phyloP scores from a whole-genome alignment of 1,140 invertebrate genomes.

The Apis florea region DNA sequence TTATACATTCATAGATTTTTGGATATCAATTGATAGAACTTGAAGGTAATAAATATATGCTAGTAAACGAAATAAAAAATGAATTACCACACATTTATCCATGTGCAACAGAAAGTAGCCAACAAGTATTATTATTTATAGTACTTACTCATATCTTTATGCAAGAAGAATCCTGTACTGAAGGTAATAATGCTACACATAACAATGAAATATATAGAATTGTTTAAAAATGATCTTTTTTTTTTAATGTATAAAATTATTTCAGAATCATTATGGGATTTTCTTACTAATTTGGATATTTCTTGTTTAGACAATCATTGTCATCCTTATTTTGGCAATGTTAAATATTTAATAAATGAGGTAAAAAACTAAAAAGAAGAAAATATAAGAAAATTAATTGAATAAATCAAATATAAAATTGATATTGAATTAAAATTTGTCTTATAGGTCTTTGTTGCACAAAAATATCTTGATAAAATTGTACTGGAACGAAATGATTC shows the following conservation, averaged over 20 bases:
- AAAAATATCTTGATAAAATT: slow-evolving; percentile 64
- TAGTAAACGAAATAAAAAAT: slow-evolving; percentile 68
- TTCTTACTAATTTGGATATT: slow-evolving; percentile 64
- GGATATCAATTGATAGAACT: slow-evolving; percentile 68
- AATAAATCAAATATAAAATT: neutral
- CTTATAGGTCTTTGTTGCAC: slow-evolving; percentile 68
- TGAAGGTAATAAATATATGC: slow-evolving; percentile 66
- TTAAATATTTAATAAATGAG: slow-evolving; percentile 60
- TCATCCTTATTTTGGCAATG: slow-evolving; percentile 68
- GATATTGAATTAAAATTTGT: neutral
- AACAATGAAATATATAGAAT: neutral
- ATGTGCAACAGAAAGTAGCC: slow-evolving; percentile 18
- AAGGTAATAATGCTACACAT: slow-evolving; percentile 62
- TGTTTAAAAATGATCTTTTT: neutral
- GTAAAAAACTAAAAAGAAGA: slow-evolving; percentile 51
- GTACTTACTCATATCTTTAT: slow-evolving; percentile 72
- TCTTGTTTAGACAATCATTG: slow-evolving; percentile 27
- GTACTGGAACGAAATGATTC: slow-evolving; percentile 8
- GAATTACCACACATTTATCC: slow-evolving; percentile 56
- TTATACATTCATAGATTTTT: slow-evolving; percentile 64
- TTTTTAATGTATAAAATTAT: slow-evolving; percentile 30
- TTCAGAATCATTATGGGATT: slow-evolving; percentile 64
- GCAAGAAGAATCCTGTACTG: slow-evolving; percentile 59
- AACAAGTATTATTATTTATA: slow-evolving; percentile 66
- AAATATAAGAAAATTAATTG: neutral